These are phyloP conservation scores for Montipora cactus DNA, from an alignment of 64 coral and sea anemone species.

Conservation along the genomic window DNA sequence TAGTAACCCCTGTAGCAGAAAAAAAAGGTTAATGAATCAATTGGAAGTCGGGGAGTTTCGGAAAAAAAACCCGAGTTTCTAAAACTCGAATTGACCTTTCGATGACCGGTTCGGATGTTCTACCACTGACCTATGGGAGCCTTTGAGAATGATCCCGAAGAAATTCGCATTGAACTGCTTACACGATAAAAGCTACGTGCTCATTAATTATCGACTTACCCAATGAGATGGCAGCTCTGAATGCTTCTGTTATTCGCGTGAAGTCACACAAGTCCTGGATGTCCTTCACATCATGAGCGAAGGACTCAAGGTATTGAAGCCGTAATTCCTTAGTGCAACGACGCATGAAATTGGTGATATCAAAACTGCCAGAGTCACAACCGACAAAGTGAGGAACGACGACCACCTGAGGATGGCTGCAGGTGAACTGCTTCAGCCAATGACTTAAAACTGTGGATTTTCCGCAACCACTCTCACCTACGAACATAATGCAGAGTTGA, in stretches of 20 bases:
- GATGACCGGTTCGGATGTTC: too few species aligned
- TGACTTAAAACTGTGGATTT: conserved; percentile 77
- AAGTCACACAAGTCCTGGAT: conserved; percentile 79
- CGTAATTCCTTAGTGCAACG: conserved; percentile 95
- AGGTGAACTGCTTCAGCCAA: conserved; percentile 83
- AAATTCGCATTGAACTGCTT: not conserved
- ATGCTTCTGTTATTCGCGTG: conserved; percentile 72
- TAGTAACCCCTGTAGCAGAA: too few species aligned
- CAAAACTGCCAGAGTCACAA: conserved; percentile 70
- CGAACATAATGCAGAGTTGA: not conserved
- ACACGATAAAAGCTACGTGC: not conserved
- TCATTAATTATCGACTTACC: not conserved
- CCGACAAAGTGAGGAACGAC: conserved; percentile 90
- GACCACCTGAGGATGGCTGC: conserved; percentile 68
- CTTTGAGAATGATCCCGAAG: not conserved
- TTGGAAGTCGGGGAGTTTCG: too few species aligned
- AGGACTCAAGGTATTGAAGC: conserved; percentile 75
- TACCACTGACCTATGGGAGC: too few species aligned
- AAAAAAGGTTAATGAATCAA: too few species aligned
- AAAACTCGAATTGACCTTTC: too few species aligned
- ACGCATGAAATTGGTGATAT: conserved; percentile 89
- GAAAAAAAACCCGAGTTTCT: too few species aligned
- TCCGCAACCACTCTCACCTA: conserved; percentile 92
- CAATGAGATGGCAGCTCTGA: conserved; percentile 82
- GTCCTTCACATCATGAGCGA: conserved; percentile 61